Evolutionary conservation across 1,140 invertebrate species (phyloP), one percentile per base, ranked within the genome.

Genomic region (Formica exsecta): DNA sequence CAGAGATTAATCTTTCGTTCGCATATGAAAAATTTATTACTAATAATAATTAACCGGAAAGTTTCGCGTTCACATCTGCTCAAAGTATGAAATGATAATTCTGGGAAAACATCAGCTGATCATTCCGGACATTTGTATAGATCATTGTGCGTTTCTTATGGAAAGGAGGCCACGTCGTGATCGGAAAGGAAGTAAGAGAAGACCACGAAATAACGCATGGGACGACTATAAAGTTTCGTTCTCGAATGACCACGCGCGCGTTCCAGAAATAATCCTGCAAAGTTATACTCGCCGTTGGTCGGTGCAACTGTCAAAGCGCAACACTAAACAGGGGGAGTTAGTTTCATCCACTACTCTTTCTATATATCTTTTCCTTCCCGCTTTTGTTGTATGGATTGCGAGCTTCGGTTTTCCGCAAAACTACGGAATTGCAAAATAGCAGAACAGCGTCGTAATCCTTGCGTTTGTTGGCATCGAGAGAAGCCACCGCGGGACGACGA

Each of bases 211-310:
- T 41, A 85, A 41, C 71, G 22, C 68, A n/a, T 41, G 70, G 74
- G 11, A 65, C 85, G 90, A 92, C 91, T 92, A 92, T 91, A 91
- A 91, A 91, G 54, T 86, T 89, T 92, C 83, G 54, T 84, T 59
- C 16, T 9, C 70, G 90, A 90, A 90, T 88, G 88, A 85, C 83
- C 79, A 64, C 41, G 75, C 83, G 76, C 64, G 16, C 16, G 75
- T 68, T 83, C 84, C 73, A 90, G 86, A 92, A 91, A 92, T 92
- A 92, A 92, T 76, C 85, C 73, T 44, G 79, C 65, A 70, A 71
- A 90, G 92, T 92, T 91, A 91, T 51, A 19, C 89, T 88, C 76
- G 38, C 3, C 32, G 84, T 36, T 65, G 68, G 54, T 83, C 68
- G 38, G 41, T 32, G 68, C 66, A 44, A 22, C 19, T 38, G 54